These are phyloP conservation scores for Elysia chlorotica DNA, from an alignment of 1,140 invertebrate genomes.

Conservation along the genomic window DNA sequence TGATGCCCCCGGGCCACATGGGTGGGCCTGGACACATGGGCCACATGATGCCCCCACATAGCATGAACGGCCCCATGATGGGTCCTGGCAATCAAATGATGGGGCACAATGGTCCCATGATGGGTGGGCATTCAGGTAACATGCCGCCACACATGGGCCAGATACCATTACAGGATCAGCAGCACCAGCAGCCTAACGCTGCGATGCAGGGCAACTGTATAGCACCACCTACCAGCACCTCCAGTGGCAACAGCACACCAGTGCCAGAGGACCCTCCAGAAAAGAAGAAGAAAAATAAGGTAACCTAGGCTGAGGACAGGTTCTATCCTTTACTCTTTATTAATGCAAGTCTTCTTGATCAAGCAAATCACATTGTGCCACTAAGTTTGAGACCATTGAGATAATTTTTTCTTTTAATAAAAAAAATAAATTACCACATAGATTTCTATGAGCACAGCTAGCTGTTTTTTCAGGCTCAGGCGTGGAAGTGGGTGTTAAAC, in stretches of 20 bases:
- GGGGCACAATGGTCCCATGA: conserved; percentile 15
- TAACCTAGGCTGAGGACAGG: too few relatives aligned
- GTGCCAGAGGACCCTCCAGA: conserved; percentile 57
- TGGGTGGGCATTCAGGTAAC: conserved; percentile 13
- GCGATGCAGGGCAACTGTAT: not conserved
- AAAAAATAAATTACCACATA: too few relatives aligned
- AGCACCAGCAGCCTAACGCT: conserved; percentile 11
- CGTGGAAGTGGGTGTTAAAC: too few relatives aligned
- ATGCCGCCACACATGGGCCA: conserved; percentile 18
- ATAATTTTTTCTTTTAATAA: too few relatives aligned
- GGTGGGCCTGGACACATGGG: conserved; percentile 10
- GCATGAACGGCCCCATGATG: conserved; percentile 20
- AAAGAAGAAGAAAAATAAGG: conserved; percentile 51
- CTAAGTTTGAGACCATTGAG: too few relatives aligned
- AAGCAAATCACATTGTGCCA: too few relatives aligned
- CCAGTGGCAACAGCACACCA: conserved; percentile 64
- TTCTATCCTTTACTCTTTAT: too few relatives aligned
- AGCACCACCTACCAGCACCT: conserved; percentile 28
- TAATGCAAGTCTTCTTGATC: too few relatives aligned
- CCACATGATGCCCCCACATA: conserved; percentile 6
- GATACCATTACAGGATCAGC: conserved; percentile 16
- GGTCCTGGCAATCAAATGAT: conserved; percentile 6
- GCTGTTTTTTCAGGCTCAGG: too few relatives aligned
- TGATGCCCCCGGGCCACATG: conserved; percentile 21
- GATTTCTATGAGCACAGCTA: too few relatives aligned